Evolutionary conservation across 2,797 vertebrate species (phyloP).

Genomic region (Sebastes wilsoni): DNA sequence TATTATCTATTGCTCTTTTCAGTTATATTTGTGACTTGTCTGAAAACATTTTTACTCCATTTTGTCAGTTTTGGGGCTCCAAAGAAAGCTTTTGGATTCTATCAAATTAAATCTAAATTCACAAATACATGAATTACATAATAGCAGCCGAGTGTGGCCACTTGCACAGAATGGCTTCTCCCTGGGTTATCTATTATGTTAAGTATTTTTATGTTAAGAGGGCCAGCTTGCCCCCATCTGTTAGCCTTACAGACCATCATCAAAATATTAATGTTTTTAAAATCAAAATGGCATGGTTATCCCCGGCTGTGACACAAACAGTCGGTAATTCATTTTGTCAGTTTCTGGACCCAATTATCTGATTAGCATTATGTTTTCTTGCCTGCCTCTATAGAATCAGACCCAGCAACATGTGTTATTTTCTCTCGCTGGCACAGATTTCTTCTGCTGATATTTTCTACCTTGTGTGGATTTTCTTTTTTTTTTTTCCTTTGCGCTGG

Average conservation of each 20-base stretch:
- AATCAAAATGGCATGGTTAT: slow-evolving; percentile 67
- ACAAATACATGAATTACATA: slow-evolving; percentile 4
- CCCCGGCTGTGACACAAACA: slow-evolving; percentile 55
- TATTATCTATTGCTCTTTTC: background rate
- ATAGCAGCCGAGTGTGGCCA: slow-evolving; percentile 6
- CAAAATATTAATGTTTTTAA: slow-evolving; percentile 61
- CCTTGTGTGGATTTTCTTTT: slow-evolving; percentile 64
- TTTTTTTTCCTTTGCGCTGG: slow-evolving; percentile 10
- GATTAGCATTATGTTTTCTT: slow-evolving; percentile 57
- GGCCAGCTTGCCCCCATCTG: slow-evolving; percentile 36
- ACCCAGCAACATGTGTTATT: slow-evolving; percentile 50
- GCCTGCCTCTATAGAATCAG: slow-evolving; percentile 30
- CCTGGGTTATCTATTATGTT: slow-evolving; percentile 30
- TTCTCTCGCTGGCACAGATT: slow-evolving; percentile 38
- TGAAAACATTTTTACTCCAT: background rate
- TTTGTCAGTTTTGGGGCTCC: background rate
- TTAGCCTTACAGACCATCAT: slow-evolving; percentile 41
- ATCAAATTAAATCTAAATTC: slow-evolving; percentile 17
- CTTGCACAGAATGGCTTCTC: slow-evolving; percentile 7
- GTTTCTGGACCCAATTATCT: slow-evolving; percentile 63
- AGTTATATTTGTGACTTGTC: background rate
- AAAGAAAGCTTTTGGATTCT: background rate
- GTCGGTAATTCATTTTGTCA: slow-evolving; percentile 49
- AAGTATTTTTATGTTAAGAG: background rate
- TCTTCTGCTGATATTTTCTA: slow-evolving; percentile 51